Conservation (phyloP, 1,140 invertebrate genomes). For the Leptonema lineaticorne region DNA sequence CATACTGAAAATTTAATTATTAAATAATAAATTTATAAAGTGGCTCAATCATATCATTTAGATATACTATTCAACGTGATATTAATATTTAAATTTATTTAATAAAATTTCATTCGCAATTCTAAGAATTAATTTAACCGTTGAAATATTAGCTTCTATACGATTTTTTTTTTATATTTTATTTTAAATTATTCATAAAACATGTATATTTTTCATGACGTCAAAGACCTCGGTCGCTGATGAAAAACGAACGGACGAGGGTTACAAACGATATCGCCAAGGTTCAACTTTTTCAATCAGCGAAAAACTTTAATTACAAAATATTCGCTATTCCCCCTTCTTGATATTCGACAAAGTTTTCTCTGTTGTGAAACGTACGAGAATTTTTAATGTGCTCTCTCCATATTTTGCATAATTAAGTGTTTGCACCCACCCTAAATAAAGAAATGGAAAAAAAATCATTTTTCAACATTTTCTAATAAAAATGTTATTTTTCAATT, state of each 20-base stretch:
- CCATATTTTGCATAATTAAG: constrained; percentile 32
- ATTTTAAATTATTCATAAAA: not conserved
- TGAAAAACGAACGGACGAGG: constrained; percentile 20
- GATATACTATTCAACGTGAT: too few species aligned
- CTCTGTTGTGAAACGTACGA: not conserved
- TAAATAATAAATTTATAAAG: too few species aligned
- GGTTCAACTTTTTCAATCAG: constrained; percentile 38
- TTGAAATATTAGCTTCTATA: not conserved
- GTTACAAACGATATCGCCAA: constrained; percentile 7
- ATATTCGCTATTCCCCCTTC: constrained; percentile 24
- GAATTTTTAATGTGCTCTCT: not conserved
- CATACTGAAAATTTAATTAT: too few species aligned
- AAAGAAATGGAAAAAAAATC: too few species aligned
- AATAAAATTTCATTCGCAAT: too few species aligned
- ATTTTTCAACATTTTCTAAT: too few species aligned
- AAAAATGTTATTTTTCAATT: too few species aligned
- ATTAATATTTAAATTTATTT: too few species aligned
- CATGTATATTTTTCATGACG: not conserved
- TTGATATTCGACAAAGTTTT: not conserved
- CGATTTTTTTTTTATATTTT: not conserved
- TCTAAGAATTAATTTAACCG: not conserved
- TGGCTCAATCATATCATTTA: too few species aligned
- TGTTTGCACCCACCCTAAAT: too few species aligned
- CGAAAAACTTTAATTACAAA: constrained; percentile 36
- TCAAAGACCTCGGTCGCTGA: not conserved